Evolutionary conservation across 2,888 invertebrate species (phyloP), one percentile per base, ranked within the genome.

Genomic region (Agonopterix subpropinquella): DNA sequence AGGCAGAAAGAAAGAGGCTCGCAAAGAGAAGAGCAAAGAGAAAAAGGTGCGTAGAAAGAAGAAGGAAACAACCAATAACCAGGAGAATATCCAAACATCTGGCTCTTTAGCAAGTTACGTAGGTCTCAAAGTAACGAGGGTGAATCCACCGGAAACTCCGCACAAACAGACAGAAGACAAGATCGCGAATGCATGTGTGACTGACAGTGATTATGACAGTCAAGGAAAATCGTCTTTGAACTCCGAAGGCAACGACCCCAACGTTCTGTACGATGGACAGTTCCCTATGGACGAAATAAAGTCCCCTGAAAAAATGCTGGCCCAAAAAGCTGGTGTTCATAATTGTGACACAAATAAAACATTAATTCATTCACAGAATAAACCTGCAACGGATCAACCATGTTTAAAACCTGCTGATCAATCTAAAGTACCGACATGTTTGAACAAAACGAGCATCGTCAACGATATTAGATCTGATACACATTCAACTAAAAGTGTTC

Each of bases 251-350:
- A 70, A 63, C 49, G 73, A 73, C 13, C 54, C 65, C 3, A 63
- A 73, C 41, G 72, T 82, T 1, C 47, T 77, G 11, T 73, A 73
- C 45, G 86, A 84, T 49, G 79, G 79, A 13, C 54, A 77, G 10
- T 82, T 70, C 51, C 73, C 75, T 18, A 80, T 82, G 74, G 82
- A 80, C n/a, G 79, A 80, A 39, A 53, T 74, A 1, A 78, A 70
- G 43, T 73, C 76, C 1, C 74, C 76, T 1, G 73, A 74, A 49
- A 71, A 58, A 43, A 43, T 4, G 28, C 5, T 7, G 5, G 5
- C 1, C 28, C 28, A 5, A 28, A 5, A 28, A 28, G 28, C 28
- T 28, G 28, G 5, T 28, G 28, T 28, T 4, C 5, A 28, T 28
- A 28, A 28, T 28, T 28, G 28, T 28, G 28, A 28, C 28, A 28